phyloP scores from a whole-genome alignment of 23 tunicate species.

The Corella eumyota region DNA sequence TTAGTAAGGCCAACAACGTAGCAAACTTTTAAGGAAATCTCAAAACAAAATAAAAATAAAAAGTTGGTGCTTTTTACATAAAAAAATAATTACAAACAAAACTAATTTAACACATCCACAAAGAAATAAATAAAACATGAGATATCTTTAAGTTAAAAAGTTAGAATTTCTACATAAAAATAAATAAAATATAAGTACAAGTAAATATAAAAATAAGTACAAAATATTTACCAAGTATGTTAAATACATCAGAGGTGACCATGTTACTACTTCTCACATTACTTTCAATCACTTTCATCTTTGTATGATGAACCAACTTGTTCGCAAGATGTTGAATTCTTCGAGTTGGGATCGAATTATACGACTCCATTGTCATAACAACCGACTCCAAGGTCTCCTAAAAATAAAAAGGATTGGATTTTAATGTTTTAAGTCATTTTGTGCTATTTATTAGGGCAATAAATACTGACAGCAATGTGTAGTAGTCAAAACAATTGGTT shows the following conservation, averaged over 20 bases:
- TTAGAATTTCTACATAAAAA: too few species aligned
- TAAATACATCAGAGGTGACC: conserved; percentile 74
- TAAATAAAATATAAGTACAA: too few species aligned
- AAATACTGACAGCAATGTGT: too few species aligned
- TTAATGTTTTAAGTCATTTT: neutral
- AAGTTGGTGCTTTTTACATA: too few species aligned
- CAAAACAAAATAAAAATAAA: neutral
- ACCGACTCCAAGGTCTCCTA: conserved; percentile 73
- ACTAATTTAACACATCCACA: too few species aligned
- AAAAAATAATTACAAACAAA: too few species aligned
- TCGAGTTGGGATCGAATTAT: conserved; percentile 44
- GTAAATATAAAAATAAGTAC: too few species aligned
- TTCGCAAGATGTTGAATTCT: conserved; percentile 54
- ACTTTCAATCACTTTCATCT: conserved; percentile 76
- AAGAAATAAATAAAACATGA: too few species aligned
- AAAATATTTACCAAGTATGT: conserved; percentile 57
- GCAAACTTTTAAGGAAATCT: neutral
- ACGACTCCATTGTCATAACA: conserved; percentile 60
- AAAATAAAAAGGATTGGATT: neutral
- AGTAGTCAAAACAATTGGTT: too few species aligned
- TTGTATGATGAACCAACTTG: conserved; percentile 69
- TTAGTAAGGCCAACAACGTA: neutral
- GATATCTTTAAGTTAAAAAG: too few species aligned
- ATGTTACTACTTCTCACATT: conserved; percentile 73
- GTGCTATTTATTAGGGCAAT: too few species aligned